A percentile compares a stretch with the other conserved stretches of the same genome.
phyloP scores from a whole-genome alignment of 2,888 invertebrate species.

The Ormyrus pomaceus region DNA sequence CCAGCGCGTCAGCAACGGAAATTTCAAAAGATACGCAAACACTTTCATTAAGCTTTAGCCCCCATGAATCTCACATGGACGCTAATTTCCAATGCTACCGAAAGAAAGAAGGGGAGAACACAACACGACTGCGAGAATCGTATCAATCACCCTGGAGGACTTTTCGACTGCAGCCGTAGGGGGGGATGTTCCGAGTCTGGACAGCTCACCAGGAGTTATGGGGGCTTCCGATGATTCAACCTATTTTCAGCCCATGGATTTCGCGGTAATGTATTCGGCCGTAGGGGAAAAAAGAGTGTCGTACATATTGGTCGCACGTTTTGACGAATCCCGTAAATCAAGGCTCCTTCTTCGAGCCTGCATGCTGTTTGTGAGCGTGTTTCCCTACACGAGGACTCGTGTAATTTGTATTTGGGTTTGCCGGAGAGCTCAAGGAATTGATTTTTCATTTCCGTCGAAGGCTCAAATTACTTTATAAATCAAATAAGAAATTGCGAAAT shows the following conservation, averaged over 20 bases:
- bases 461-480: not conserved
- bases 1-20: too few species aligned
- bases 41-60: slow-evolving; percentile 17
- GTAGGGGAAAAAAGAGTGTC: slow-evolving; percentile 3
- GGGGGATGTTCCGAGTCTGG: slow-evolving; percentile 8
- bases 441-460: slow-evolving; percentile 9
- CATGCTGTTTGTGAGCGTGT: slow-evolving; percentile 7
- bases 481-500: not conserved
- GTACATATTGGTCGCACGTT: slow-evolving; percentile 47
- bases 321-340: slow-evolving; percentile 15
- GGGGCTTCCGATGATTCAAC: slow-evolving; percentile 48
- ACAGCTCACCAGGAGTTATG: slow-evolving; percentile 42
- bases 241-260: slow-evolving; percentile 46
- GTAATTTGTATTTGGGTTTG: not conserved
- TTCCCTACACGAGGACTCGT: not conserved
- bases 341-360: not conserved
- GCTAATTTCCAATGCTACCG: slow-evolving; percentile 51
- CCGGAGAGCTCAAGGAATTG: slow-evolving; percentile 13
- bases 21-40: not conserved
- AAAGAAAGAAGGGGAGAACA: slow-evolving; percentile 22
- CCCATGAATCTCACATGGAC: slow-evolving; percentile 45
- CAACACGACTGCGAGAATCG: slow-evolving; percentile 37
- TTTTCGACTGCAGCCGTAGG: slow-evolving; percentile 29
- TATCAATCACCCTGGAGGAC: slow-evolving; percentile 51
- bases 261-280: slow-evolving; percentile 44